Percentiles rank a stretch among this genome's conserved stretches.
Evolutionary conservation across 2,888 invertebrate species (phyloP).

Genomic region (Quadroppia sp.): DNA sequence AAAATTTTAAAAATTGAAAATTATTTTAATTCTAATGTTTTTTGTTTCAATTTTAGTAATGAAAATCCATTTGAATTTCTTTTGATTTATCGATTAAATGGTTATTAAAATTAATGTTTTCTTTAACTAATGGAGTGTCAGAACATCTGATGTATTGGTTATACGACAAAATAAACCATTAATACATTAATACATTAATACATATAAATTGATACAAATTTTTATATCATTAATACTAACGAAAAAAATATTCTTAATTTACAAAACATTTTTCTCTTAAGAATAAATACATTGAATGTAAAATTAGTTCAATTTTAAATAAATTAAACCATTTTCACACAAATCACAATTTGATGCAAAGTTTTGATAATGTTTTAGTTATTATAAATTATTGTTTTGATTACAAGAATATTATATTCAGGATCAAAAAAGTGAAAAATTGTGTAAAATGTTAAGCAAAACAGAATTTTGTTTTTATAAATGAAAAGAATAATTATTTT

Average conservation of each 20-base stretch:
- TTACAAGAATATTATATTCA: too few species aligned
- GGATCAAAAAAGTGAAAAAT: too few species aligned
- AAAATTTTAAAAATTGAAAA: conserved; percentile 28
- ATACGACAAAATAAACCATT: conserved; percentile 1
- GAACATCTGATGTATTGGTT: conserved; percentile 22
- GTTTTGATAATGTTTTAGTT: too few species aligned
- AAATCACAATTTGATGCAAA: too few species aligned
- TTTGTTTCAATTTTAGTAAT: neutral
- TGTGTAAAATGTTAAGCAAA: too few species aligned
- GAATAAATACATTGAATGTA: neutral
- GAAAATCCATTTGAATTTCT: neutral
- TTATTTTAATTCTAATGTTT: neutral
- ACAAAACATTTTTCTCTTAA: conserved; percentile 12
- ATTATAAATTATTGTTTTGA: too few species aligned
- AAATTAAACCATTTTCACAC: too few species aligned
- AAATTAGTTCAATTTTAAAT: neutral
- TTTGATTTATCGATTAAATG: conserved; percentile 27
- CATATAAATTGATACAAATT: conserved; percentile 31
- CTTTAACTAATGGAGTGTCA: conserved; percentile 28
- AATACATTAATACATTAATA: conserved; percentile 23
- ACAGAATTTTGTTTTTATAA: too few species aligned
- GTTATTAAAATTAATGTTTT: conserved; percentile 27
- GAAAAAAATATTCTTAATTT: neutral
- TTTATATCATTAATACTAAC: neutral
- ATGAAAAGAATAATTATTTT: neutral